Base-by-base conservation (phyloP, 1,140 invertebrate genomes). In the Galleria mellonella region DNA sequence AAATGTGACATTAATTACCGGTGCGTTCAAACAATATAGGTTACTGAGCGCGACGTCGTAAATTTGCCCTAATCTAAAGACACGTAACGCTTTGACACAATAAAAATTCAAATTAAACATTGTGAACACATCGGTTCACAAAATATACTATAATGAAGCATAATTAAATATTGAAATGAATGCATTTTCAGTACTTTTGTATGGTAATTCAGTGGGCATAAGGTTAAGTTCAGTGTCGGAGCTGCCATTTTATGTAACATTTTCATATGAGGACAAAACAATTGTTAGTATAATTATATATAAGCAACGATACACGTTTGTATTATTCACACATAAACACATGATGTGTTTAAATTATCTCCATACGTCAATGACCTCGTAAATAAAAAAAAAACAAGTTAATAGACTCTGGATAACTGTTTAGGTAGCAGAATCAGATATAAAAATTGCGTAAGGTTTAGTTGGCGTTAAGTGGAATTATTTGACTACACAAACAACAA, bases 201-300 rank as follows among this genome's bases (percentile, higher is more conserved):
- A 82, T 84, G 77, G 70, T 61, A 82, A 84, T 84, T 56, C 37
- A 42, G 39, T 47, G 47, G 51, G 62, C 65, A 53, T 72, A 74
- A 81, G 77, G 77, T 84, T 65, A 84, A 84, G 81, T 84, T 84
- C 81, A 81, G 72, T 76, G 77, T 79, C 75, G 59, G 48, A 59
- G 49, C 50, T 49, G 60, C 46, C 47, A 55, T 58, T 59, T 57
- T 59, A 65, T 59, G 53, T 67, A 68, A 71, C 41, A 57, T 48
- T 60, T 57, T 51, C 28, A 40, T 59, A 51, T 55, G 47, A 52
- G 49, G 49, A 54, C 45, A 54, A 53, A 53, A 45, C 43, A 47
- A 59, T 47, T 28, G 28, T 51, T 40, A 35, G 35, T 43, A 27
- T 32, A 39, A 45, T 13, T 12, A 1, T 11, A 13, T 35, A 32